A percentile compares a stretch with the other conserved stretches of the same genome.
Evolutionary conservation across 2,888 invertebrate genomes (phyloP).

Genomic region (Campaea margaritaria): DNA sequence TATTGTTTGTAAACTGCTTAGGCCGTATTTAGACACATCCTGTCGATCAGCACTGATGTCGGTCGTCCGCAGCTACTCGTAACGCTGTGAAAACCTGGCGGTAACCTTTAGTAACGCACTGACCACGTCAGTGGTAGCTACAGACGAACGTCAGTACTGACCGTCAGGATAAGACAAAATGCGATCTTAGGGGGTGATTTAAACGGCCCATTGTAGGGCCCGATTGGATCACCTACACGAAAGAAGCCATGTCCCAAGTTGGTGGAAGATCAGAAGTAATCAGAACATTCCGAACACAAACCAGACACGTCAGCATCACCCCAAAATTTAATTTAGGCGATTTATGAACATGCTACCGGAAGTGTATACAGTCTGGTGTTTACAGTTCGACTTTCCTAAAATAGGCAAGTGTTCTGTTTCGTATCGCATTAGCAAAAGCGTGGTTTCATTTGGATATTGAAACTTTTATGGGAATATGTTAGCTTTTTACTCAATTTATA

Average conservation of each 20-base stretch:
- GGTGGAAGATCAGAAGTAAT: constrained; percentile 15
- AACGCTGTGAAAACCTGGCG: too few species aligned
- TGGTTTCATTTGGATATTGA: constrained; percentile 13
- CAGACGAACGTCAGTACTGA: too few species aligned
- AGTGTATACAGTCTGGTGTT: constrained; percentile 41
- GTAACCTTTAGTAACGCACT: too few species aligned
- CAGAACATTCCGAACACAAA: constrained; percentile 34
- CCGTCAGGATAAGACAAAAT: too few species aligned
- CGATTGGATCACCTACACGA: not conserved
- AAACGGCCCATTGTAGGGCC: too few species aligned
- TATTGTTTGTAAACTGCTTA: too few species aligned
- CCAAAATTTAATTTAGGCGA: constrained; percentile 43
- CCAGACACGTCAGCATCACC: constrained; percentile 35
- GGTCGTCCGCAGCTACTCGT: too few species aligned
- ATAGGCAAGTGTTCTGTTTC: constrained; percentile 47
- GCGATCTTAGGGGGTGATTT: too few species aligned
- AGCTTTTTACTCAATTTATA: not conserved
- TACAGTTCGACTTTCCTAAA: constrained; percentile 40
- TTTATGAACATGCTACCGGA: constrained; percentile 43
- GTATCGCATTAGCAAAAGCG: constrained; percentile 32
- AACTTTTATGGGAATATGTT: constrained; percentile 6
- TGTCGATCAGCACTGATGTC: too few species aligned
- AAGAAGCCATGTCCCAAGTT: not conserved
- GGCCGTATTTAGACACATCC: too few species aligned
- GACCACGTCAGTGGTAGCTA: too few species aligned